Conservation (phyloP, 35 echinoderm and acorn worm genomes). For the Ophiothrix spiculata region DNA sequence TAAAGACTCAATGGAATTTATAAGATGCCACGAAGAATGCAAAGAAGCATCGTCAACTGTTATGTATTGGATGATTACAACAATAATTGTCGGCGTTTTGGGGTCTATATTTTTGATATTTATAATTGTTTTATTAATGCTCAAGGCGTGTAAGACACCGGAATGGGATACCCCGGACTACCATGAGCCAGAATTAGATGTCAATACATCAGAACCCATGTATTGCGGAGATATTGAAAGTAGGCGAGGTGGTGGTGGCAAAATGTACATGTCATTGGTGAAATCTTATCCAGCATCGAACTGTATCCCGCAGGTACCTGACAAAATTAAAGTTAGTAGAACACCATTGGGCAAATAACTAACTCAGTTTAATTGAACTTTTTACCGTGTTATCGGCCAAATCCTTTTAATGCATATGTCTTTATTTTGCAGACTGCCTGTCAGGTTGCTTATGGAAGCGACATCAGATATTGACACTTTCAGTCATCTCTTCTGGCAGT, state of each 20-base stretch:
- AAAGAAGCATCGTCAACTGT: not conserved
- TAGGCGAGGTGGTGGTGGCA: not conserved
- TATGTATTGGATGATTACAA: not conserved
- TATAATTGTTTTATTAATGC: not conserved
- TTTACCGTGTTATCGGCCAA: not conserved
- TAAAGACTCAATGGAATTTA: not conserved
- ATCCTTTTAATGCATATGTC: conserved; percentile 1
- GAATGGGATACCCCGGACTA: not conserved
- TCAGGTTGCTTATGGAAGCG: not conserved
- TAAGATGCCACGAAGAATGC: not conserved
- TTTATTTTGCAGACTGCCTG: not conserved
- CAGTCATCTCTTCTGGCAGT: not conserved
- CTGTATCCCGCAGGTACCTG: not conserved
- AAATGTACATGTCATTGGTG: not conserved
- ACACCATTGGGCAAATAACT: not conserved
- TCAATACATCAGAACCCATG: no score
- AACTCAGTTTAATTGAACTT: not conserved
- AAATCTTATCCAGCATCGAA: not conserved
- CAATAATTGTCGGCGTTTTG: not conserved
- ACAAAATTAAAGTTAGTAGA: not conserved
- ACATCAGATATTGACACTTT: not conserved
- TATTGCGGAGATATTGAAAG: not conserved
- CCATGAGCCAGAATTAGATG: not conserved
- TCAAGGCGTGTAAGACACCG: not conserved
- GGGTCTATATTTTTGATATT: not conserved